phyloP scores from a whole-genome alignment of 2,797 vertebrate genomes.

The Thamnophis elegans region DNA sequence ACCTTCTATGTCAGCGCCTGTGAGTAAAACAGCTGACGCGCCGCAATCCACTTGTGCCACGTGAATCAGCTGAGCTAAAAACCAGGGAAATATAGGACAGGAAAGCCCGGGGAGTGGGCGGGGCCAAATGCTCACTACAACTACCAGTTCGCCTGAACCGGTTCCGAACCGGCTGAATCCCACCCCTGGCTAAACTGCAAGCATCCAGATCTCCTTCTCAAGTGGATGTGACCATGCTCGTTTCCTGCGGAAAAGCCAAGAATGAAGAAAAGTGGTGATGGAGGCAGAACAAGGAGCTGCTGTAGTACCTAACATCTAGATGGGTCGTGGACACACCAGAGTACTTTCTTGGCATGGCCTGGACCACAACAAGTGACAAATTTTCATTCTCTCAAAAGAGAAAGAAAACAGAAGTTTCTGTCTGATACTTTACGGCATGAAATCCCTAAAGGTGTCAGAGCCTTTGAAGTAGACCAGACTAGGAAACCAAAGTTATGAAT shows the following conservation, averaged over 20 bases:
- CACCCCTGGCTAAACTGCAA: neutral
- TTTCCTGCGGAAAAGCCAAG: neutral
- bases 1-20: too few relatives aligned
- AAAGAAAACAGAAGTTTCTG: neutral
- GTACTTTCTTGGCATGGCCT: neutral
- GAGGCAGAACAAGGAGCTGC: neutral
- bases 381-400: neutral
- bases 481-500: neutral
- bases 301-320: neutral
- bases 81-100: too few relatives aligned
- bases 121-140: too few relatives aligned
- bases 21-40: too few relatives aligned
- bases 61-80: too few relatives aligned
- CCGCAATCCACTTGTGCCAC: too few relatives aligned
- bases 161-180: too few relatives aligned
- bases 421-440: neutral
- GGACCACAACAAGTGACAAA: neutral
- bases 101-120: too few relatives aligned
- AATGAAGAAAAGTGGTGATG: neutral
- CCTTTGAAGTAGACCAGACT: neutral
- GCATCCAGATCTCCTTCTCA: neutral
- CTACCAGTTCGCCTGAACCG: too few relatives aligned
- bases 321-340: neutral
- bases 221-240: neutral
- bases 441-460: neutral